A percentile compares a stretch with the other conserved stretches of the same genome.
These are phyloP conservation scores for Leiothrix lutea DNA, from an alignment of 2,113 vertebrate species.

Conservation along the genomic window DNA sequence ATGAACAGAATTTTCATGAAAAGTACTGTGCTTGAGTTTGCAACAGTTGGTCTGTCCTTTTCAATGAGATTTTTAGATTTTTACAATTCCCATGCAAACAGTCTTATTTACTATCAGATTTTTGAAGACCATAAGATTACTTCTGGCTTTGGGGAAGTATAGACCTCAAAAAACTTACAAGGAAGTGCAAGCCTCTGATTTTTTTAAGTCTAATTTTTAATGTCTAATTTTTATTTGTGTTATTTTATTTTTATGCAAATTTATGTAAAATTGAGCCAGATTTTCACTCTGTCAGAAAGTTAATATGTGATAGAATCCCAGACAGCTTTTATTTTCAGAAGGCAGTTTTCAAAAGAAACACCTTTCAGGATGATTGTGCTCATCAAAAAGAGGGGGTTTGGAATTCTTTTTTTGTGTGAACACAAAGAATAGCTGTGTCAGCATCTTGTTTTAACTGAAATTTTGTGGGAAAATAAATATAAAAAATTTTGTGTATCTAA, in stretches of 20 bases:
- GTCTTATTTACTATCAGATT: not conserved
- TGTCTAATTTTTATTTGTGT: not conserved
- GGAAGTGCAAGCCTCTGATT: not conserved
- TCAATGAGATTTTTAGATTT: not conserved
- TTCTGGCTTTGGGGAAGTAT: not conserved
- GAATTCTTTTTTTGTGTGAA: not conserved
- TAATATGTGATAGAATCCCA: not conserved
- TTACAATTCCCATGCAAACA: not conserved
- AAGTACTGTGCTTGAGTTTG: not conserved
- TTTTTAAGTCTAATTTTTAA: not conserved
- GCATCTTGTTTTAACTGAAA: not conserved
- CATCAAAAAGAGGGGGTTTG: not conserved
- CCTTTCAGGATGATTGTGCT: accelerated
- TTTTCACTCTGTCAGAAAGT: not conserved
- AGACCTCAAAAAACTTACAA: not conserved
- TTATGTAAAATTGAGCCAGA: not conserved
- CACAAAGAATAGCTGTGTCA: not conserved
- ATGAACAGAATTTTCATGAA: not conserved
- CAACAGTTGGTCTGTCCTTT: not conserved
- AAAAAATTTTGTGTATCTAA: not conserved
- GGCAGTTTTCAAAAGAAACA: not conserved
- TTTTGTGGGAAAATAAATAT: not conserved
- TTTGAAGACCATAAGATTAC: not conserved
- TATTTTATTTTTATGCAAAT: not conserved
- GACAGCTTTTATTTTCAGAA: not conserved